phyloP scores from a whole-genome alignment of 2,113 vertebrate species.

The Colinus virginianus region DNA sequence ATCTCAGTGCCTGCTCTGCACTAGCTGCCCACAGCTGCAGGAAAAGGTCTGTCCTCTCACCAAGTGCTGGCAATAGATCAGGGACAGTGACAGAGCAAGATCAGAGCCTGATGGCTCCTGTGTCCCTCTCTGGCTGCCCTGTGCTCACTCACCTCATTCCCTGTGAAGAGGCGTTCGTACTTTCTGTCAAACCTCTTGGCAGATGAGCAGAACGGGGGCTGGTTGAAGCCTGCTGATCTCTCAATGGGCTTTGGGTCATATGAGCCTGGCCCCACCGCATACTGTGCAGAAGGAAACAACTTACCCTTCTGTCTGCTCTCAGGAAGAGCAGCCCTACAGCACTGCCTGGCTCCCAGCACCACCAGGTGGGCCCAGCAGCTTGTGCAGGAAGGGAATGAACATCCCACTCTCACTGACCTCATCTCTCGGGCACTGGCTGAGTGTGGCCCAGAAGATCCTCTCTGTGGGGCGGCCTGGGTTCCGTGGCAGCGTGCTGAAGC shows the following conservation, averaged over 20 bases:
- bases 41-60: not conserved
- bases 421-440: slow-evolving; percentile 70
- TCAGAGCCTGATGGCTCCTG: not conserved
- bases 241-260: slow-evolving; percentile 54
- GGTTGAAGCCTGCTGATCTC: not conserved
- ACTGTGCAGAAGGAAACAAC: slow-evolving; percentile 20
- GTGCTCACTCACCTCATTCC: slow-evolving; percentile 57
- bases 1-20: accelerated
- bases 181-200: slow-evolving; percentile 59
- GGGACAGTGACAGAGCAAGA: not conserved
- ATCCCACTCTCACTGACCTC: slow-evolving; percentile 58
- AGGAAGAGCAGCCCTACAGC: not conserved
- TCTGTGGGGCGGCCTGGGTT: slow-evolving; percentile 51
- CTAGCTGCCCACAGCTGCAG: not conserved
- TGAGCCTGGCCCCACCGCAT: slow-evolving; percentile 55
- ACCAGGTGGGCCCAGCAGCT: not conserved
- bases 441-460: slow-evolving; percentile 72
- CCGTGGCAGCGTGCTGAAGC: slow-evolving; percentile 70
- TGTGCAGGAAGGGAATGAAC: not conserved
- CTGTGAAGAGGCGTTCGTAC: slow-evolving; percentile 18
- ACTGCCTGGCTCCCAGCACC: not conserved
- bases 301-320: accelerated
- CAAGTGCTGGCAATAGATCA: not conserved
- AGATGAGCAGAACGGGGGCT: slow-evolving; percentile 73
- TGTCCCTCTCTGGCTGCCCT: not conserved